Conservation (phyloP, 2,113 vertebrate genomes). For the Vidua macroura region DNA sequence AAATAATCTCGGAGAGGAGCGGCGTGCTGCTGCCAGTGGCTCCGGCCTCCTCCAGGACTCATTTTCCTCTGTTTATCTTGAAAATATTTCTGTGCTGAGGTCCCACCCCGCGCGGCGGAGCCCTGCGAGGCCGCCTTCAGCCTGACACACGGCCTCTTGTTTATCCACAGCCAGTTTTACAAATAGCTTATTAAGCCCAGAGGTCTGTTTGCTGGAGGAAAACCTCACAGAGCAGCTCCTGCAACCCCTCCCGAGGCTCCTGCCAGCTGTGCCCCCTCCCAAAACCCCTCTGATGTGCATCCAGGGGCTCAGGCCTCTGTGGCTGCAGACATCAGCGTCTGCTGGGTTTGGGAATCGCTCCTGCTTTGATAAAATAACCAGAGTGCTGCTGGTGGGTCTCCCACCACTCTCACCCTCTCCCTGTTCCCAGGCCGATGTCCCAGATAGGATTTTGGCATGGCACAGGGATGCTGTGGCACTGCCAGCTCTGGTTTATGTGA, state of each 20-base stretch:
- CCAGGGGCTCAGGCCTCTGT: background rate
- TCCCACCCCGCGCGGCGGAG: background rate
- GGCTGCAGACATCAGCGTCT: background rate
- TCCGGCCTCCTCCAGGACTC: constrained; percentile 44
- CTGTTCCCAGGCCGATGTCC: background rate
- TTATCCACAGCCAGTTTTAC: constrained; percentile 34
- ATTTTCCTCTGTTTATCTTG: constrained; percentile 68
- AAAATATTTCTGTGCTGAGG: constrained; percentile 62
- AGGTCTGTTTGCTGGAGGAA: constrained; percentile 19
- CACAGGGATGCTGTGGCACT: background rate
- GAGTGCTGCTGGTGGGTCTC: background rate
- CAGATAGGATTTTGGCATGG: background rate
- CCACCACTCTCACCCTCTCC: background rate
- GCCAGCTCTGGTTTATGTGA: background rate
- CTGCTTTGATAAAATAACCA: background rate
- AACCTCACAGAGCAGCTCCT: background rate
- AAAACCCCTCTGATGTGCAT: background rate
- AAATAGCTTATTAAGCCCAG: constrained; percentile 54
- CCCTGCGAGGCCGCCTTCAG: constrained; percentile 16
- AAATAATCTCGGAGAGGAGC: constrained; percentile 27
- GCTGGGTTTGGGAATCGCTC: rapidly evolving
- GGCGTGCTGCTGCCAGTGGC: background rate
- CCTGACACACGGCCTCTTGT: constrained; percentile 52
- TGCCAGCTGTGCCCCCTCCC: background rate
- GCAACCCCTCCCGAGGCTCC: background rate